phyloP scores from a whole-genome alignment of 2,888 invertebrate species.

The Therioaphis trifolii region DNA sequence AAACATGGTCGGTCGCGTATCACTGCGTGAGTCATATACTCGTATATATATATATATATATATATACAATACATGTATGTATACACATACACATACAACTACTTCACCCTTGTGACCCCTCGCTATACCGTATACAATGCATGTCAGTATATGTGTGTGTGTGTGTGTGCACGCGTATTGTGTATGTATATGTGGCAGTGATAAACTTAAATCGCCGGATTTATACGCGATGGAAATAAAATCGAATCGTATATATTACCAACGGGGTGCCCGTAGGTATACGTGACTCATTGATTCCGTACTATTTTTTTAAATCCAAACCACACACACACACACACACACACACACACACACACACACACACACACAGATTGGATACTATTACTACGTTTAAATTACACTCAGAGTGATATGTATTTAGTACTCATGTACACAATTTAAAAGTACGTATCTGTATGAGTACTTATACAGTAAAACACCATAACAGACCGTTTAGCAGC shows the following conservation, averaged over 20 bases:
- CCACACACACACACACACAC: not conserved
- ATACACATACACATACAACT: too few relatives aligned
- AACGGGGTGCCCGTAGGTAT: too few relatives aligned
- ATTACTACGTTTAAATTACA: not conserved
- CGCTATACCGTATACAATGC: too few relatives aligned
- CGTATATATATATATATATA: too few relatives aligned
- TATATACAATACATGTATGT: too few relatives aligned
- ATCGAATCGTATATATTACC: conserved; percentile 9
- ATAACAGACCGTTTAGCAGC: too few relatives aligned
- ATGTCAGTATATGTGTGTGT: too few relatives aligned
- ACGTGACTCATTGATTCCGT: not conserved
- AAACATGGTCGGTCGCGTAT: not conserved
- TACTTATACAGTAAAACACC: too few relatives aligned
- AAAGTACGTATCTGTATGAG: too few relatives aligned
- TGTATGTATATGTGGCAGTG: not conserved
- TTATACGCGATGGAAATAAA: not conserved
- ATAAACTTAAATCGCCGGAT: conserved; percentile 21
- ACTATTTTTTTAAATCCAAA: not conserved
- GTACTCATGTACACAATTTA: too few relatives aligned
- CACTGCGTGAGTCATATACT: not conserved
- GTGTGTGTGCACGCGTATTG: too few relatives aligned
- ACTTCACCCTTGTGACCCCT: too few relatives aligned
- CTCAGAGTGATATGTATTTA: not conserved
- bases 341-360: not conserved
- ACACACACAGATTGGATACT: not conserved